phyloP scores from a whole-genome alignment of 1,140 invertebrate species.

The Papilio aristodemus region DNA sequence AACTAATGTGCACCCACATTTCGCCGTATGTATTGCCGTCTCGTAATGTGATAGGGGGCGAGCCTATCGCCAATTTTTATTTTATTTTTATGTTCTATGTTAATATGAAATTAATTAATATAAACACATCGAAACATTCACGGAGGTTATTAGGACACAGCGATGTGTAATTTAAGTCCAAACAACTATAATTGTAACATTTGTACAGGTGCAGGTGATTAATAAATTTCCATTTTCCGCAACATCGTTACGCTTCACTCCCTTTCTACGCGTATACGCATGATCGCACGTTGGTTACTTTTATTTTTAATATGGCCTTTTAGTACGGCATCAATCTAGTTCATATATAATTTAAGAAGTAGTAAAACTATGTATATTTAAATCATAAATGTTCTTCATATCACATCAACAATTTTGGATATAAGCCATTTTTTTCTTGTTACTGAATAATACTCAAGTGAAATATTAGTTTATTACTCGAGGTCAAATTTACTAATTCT shows the following conservation, averaged over 20 bases:
- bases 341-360: not conserved
- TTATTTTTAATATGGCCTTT: not conserved
- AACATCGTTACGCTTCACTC: not conserved
- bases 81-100: no score
- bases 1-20: no score
- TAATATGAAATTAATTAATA: not conserved
- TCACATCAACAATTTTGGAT: no score
- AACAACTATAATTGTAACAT: conserved; percentile 14
- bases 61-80: no score
- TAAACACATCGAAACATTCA: not conserved
- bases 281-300: not conserved
- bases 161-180: not conserved
- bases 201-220: not conserved
- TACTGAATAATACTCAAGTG: no score
- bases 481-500: no score
- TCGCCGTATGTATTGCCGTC: no score
- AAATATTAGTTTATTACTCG: no score
- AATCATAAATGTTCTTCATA: no score
- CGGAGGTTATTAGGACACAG: not conserved
- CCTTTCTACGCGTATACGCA: not conserved
- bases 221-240: conserved; percentile 4
- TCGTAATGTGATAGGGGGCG: no score
- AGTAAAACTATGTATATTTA: no score
- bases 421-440: not conserved
- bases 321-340: not conserved